Evolutionary conservation across 1,140 invertebrate species (phyloP), one percentile per base, ranked within the genome.

Genomic region (Meteorus sp.): DNA sequence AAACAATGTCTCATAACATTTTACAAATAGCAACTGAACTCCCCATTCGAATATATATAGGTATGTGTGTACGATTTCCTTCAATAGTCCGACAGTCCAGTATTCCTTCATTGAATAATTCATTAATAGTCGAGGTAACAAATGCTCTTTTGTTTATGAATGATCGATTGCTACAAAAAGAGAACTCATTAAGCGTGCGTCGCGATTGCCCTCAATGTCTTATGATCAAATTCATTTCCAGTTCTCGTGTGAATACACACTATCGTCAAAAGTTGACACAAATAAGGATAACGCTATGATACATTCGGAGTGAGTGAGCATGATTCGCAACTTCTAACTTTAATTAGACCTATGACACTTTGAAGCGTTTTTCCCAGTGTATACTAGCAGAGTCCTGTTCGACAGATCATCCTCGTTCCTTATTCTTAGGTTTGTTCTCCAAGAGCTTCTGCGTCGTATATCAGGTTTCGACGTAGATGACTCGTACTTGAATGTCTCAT

Each of bases 1-100:
- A 39, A 62, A 65, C 54, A 65, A 58, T 55, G 35, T 54, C 35
- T 62, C 33, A 60, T 65, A 63, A 63, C 57, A 63, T 53, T 63
- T 54, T 52, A 63, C 56, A 63, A 63, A 63, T 63, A 63, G 52
- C 52, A 43, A 57, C 48, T 53, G 55, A 58, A 55, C 54, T 22
- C 51, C 48, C 51, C 47, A 39, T 41, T 58, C n/a, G 15, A 43
- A 50, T 58, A 11, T 4, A 17, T 19, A 35, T 50, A 51, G 39
- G 23, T 56, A 31, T 11, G 35, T 27, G 23, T 58, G 6, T 41
- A 43, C 35, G 23, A 2, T 11, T n/a, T 25, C 17, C 27, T 33
- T 56, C 11, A 29, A 19, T 56, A 56, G 22, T 25, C 44, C 39
- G 37, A 43, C 23, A 51, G 45, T 59, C 41, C 51, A 27, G 44